phyloP scores from a whole-genome alignment of 1,140 invertebrate genomes.

The Leucophenga varia region DNA sequence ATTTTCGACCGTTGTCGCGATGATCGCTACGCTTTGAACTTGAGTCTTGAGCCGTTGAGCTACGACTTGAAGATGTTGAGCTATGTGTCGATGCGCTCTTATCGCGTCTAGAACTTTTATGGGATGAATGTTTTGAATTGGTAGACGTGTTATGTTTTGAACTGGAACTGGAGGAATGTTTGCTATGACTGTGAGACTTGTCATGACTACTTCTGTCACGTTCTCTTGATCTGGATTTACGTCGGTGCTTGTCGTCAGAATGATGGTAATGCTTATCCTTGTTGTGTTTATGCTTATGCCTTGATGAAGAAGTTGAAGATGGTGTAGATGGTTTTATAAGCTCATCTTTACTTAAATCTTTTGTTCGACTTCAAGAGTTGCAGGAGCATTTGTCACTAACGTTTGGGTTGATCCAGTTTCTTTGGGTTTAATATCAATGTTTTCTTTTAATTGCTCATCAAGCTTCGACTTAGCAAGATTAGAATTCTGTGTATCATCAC shows the following conservation, averaged over 20 bases:
- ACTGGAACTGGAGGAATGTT: slow-evolving; percentile 31
- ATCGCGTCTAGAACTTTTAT: slow-evolving; percentile 18
- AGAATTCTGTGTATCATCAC: too few relatives aligned
- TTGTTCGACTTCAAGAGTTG: too few relatives aligned
- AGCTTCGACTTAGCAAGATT: too few relatives aligned
- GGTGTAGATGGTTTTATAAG: slow-evolving; percentile 12
- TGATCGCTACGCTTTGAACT: slow-evolving; percentile 26
- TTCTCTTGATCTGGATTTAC: slow-evolving; percentile 26
- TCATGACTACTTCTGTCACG: slow-evolving; percentile 22
- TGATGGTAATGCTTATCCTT: slow-evolving; percentile 26
- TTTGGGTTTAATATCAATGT: too few relatives aligned
- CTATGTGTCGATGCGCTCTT: slow-evolving; percentile 12
- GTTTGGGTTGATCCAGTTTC: too few relatives aligned
- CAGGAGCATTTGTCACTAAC: too few relatives aligned
- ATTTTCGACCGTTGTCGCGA: slow-evolving; percentile 25
- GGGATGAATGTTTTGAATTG: slow-evolving; percentile 30
- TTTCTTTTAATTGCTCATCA: too few relatives aligned
- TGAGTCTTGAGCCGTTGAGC: slow-evolving; percentile 17
- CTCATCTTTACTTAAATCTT: too few relatives aligned
- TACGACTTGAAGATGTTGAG: slow-evolving; percentile 29
- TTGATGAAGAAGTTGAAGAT: slow-evolving; percentile 25
- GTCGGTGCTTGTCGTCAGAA: slow-evolving; percentile 26
- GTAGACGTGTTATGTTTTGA: slow-evolving; percentile 33
- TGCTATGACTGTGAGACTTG: slow-evolving; percentile 24
- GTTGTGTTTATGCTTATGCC: slow-evolving; percentile 28